Evolutionary conservation across 2,113 vertebrate genomes (phyloP).

Genomic region (Ammodytes marinus): DNA sequence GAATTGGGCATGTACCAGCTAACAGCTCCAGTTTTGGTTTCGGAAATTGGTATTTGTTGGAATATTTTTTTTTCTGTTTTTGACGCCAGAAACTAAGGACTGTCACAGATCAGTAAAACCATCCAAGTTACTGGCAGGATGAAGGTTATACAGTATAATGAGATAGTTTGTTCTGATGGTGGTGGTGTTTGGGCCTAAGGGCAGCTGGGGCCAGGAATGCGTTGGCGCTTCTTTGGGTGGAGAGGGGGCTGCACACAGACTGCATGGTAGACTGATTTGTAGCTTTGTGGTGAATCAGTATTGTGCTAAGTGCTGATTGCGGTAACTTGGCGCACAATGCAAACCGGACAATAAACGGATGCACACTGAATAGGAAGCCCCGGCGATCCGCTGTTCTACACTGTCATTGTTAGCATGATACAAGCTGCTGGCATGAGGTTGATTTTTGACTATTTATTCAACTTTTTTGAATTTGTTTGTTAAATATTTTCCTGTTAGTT

Average conservation of each 20-base stretch:
- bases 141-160: slow-evolving; percentile 5
- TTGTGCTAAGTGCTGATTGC: slow-evolving; percentile 80
- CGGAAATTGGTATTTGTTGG: background rate
- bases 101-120: slow-evolving; percentile 6
- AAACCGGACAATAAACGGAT: slow-evolving; percentile 63
- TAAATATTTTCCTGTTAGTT: background rate
- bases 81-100: background rate
- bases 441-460: background rate
- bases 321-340: slow-evolving; percentile 71
- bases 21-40: slow-evolving; percentile 41
- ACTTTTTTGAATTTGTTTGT: background rate
- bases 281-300: slow-evolving; percentile 79
- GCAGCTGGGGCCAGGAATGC: slow-evolving; percentile 63
- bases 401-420: slow-evolving; percentile 13
- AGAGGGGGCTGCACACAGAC: slow-evolving; percentile 52
- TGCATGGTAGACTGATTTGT: slow-evolving; percentile 76
- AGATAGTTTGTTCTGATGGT: slow-evolving; percentile 25
- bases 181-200: slow-evolving; percentile 41
- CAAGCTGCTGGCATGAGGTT: background rate
- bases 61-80: no score
- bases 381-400: slow-evolving; percentile 36
- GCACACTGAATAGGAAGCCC: slow-evolving; percentile 50
- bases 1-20: slow-evolving; percentile 33
- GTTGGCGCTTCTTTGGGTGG: slow-evolving; percentile 57
- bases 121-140: background rate